These are phyloP conservation scores for Drosophila pseudotakahashii DNA, from an alignment of 2,888 invertebrate species.

Conservation along the genomic window DNA sequence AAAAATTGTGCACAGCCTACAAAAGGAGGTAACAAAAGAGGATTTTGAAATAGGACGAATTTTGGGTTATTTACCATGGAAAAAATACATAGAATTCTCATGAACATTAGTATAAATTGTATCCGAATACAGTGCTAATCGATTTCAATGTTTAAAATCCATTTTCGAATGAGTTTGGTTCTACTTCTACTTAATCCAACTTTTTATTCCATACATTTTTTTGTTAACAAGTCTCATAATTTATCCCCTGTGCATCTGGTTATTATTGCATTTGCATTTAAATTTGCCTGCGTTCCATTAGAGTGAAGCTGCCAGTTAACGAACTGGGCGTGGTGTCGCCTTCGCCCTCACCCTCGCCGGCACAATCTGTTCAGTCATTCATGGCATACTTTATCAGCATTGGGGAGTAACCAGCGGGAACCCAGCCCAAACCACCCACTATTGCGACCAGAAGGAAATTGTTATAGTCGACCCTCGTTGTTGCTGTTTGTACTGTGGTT, in stretches of 20 bases:
- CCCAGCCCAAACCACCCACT: constrained; percentile 15
- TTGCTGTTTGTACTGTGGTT: constrained; percentile 24
- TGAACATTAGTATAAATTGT: too few relatives aligned
- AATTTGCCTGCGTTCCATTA: constrained; percentile 59
- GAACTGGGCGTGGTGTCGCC: constrained; percentile 45
- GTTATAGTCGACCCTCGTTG: constrained; percentile 53
- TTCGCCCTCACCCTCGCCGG: background rate
- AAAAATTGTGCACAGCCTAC: constrained; percentile 55
- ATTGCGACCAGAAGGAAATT: constrained; percentile 49
- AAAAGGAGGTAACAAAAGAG: constrained; percentile 8
- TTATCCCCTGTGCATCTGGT: constrained; percentile 20
- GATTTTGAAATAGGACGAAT: too few relatives aligned
- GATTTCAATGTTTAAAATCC: too few relatives aligned
- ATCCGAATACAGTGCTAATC: too few relatives aligned
- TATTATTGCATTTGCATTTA: constrained; percentile 48
- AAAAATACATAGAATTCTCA: too few relatives aligned
- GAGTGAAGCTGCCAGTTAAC: constrained; percentile 41
- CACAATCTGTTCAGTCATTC: constrained; percentile 75
- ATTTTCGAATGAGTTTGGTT: too few relatives aligned
- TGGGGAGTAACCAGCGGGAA: constrained; percentile 19
- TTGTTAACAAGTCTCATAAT: too few relatives aligned
- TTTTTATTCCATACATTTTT: background rate
- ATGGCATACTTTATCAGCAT: constrained; percentile 75
- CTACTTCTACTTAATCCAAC: background rate
- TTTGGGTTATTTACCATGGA: too few relatives aligned